Percentiles rank a stretch among this genome's conserved stretches.
Conservation (phyloP, 2,797 vertebrate species). For the Selene dorsalis region DNA sequence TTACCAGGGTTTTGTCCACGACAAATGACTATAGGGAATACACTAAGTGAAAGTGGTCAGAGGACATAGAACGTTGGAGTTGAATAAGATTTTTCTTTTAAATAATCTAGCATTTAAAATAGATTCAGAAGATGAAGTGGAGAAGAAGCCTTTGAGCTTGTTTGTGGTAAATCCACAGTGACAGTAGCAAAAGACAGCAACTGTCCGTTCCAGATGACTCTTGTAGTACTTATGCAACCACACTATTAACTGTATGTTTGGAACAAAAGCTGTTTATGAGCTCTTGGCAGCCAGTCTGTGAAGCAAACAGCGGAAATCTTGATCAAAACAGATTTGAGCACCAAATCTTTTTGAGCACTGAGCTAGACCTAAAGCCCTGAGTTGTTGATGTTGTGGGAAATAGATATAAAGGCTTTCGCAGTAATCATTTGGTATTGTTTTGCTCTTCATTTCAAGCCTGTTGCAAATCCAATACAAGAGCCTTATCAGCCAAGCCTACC, state of each 20-base stretch:
- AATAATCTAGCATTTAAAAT: not conserved
- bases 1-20: not conserved
- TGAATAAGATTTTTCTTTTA: not conserved
- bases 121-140: not conserved
- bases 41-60: not conserved
- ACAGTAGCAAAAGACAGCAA: not conserved
- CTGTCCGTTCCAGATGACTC: constrained; percentile 24
- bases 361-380: constrained; percentile 42
- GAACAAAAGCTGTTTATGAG: constrained; percentile 43
- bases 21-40: not conserved
- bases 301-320: constrained; percentile 21
- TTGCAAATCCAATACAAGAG: constrained; percentile 43
- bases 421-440: constrained; percentile 59
- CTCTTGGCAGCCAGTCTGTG: constrained; percentile 30
- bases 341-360: constrained; percentile 52
- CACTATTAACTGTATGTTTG: constrained; percentile 32
- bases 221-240: not conserved
- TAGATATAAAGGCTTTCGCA: constrained; percentile 45
- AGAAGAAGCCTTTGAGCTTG: constrained; percentile 10
- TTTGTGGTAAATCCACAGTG: constrained; percentile 29
- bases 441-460: constrained; percentile 43
- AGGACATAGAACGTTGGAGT: not conserved
- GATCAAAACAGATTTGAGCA: constrained; percentile 56
- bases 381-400: constrained; percentile 52
- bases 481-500: constrained; percentile 35